Evolutionary conservation across 2,888 invertebrate species (phyloP), one percentile per base, ranked within the genome.

Genomic region (Tachina fera): DNA sequence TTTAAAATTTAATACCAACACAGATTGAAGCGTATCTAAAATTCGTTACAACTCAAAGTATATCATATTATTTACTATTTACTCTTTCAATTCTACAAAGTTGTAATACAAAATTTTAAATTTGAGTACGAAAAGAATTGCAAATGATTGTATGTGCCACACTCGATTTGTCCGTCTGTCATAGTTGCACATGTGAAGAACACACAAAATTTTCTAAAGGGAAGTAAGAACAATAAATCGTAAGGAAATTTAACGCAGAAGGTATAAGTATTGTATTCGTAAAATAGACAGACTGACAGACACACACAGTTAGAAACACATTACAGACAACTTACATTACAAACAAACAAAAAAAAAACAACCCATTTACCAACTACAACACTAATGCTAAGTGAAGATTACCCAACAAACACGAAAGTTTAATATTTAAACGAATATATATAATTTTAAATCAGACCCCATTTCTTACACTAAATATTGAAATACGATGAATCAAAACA

Each of bases 181-280:
- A 16, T 47, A 56, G 6, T 41, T 65, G 4, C 39, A 67, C 49
- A 45, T 60, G 16, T 53, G 56, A 49, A 67, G 16, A 68, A 65
- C 60, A 63, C 13, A 19, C 22, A 65, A n/a, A 58, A 31, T 6
- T 53, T 22, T n/a, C n/a, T 68, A 61, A 85, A 63, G 45, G 72
- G 77, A 78, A 78, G 74, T 56, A 81, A 77, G 61, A 77, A 77
- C 70, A 49, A 49, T 53, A 82, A 82, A 75, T 71, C 45, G 70
- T 74, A 63, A 74, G 45, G 58, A 65, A 79, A 79, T 77, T 67
- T 14, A 45, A 45, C 65, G n/a, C n/a, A 45, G 5, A 47, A 70
- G 63, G 41, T 0, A 67, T n/a, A 56, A 31, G 31, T 31, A 31
- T 31, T 31, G 31, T 31, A 31, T 31, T 31, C 31, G 39, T 49